These are phyloP conservation scores for Hoplostethus atlanticus DNA, from an alignment of 2,797 vertebrate species.

Conservation along the genomic window DNA sequence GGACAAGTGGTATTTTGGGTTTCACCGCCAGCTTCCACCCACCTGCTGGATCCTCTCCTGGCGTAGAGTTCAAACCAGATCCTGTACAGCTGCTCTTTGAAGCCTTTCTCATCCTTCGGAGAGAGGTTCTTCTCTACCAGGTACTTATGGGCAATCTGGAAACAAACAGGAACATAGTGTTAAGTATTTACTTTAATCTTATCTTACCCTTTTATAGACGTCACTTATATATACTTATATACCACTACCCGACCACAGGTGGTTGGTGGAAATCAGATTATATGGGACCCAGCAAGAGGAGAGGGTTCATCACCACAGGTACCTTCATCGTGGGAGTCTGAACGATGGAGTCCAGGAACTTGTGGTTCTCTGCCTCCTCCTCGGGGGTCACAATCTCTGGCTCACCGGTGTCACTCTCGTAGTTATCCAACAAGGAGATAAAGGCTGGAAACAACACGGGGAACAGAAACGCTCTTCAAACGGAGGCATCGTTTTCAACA, in stretches of 20 bases:
- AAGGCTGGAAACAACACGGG: slow-evolving; percentile 78
- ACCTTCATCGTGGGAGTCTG: slow-evolving; percentile 86
- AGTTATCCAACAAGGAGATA: slow-evolving; percentile 89
- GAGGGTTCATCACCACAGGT: slow-evolving; percentile 6
- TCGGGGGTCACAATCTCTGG: slow-evolving; percentile 87
- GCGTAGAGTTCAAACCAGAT: slow-evolving; percentile 90
- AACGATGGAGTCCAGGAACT: slow-evolving; percentile 84
- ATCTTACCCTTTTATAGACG: background rate
- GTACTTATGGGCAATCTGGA: slow-evolving; percentile 86
- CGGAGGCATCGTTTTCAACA: no score
- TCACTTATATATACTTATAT: background rate
- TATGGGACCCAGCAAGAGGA: background rate
- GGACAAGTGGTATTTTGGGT: slow-evolving; percentile 19
- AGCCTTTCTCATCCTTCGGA: slow-evolving; percentile 71
- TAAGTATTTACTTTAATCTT: background rate
- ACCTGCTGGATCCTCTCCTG: slow-evolving; percentile 86
- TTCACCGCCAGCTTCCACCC: slow-evolving; percentile 49
- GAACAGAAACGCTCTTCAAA: background rate
- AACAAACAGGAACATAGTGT: slow-evolving; percentile 23
- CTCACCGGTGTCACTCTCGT: slow-evolving; percentile 85
- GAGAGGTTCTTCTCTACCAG: slow-evolving; percentile 85
- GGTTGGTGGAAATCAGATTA: no score
- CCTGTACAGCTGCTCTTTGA: slow-evolving; percentile 86
- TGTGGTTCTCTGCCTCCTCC: slow-evolving; percentile 87
- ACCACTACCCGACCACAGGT: no score